These are phyloP conservation scores for Tyto alba DNA, from an alignment of 2,113 vertebrate species.

Conservation along the genomic window DNA sequence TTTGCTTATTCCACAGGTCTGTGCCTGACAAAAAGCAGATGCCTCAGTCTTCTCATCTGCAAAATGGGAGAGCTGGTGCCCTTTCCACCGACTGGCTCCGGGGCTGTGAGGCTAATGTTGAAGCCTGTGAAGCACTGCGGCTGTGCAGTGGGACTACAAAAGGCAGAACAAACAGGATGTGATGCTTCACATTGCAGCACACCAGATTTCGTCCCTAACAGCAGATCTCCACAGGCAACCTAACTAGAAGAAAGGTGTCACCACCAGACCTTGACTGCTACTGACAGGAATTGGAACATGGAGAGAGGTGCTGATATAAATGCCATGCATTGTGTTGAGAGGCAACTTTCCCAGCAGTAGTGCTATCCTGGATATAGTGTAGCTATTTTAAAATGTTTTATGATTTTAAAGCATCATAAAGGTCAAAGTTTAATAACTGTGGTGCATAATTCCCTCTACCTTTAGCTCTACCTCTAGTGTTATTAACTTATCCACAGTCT, in stretches of 20 bases:
- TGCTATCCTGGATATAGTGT: not conserved
- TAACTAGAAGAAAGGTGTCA: not conserved
- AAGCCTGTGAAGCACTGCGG: not conserved
- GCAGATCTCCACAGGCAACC: not conserved
- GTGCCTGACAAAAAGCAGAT: not conserved
- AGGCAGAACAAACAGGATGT: not conserved
- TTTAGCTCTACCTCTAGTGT: constrained; percentile 19
- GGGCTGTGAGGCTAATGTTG: not conserved
- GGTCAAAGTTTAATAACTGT: constrained; percentile 50
- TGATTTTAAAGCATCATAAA: constrained; percentile 48
- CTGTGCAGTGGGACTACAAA: not conserved
- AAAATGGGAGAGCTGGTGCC: not conserved
- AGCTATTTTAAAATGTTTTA: constrained; percentile 28
- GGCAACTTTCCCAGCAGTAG: not conserved
- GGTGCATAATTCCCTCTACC: not conserved
- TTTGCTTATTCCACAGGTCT: not conserved
- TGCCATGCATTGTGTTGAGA: not conserved
- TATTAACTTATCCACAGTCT: constrained; percentile 48
- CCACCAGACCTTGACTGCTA: not conserved
- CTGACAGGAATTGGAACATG: not conserved
- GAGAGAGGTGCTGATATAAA: not conserved
- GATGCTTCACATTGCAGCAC: not conserved
- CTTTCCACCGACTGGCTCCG: not conserved
- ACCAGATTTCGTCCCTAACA: not conserved
- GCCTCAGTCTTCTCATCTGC: not conserved